Conservation (phyloP, 1,140 invertebrate genomes). For the Zophobas morio region DNA sequence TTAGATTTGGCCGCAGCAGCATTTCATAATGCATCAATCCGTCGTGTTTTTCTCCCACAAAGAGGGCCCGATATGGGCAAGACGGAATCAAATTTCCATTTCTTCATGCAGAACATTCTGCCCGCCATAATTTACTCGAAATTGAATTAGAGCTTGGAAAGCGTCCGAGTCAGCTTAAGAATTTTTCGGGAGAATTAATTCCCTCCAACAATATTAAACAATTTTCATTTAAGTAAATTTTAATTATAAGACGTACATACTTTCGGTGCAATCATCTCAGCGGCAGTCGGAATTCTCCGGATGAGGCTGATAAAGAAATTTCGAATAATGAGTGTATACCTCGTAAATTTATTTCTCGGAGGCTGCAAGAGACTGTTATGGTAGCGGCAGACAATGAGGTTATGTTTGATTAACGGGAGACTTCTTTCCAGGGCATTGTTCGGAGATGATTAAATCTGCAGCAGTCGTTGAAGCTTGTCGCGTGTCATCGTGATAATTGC, state of each 20-base stretch:
- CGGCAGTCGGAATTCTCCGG: constrained; percentile 13
- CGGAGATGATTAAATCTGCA: constrained; percentile 50
- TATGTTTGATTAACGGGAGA: constrained; percentile 1
- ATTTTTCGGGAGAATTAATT: constrained; percentile 38
- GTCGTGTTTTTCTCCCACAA: background rate
- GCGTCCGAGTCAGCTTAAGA: constrained; percentile 27
- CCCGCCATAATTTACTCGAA: constrained; percentile 23
- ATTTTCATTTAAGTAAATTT: constrained; percentile 42
- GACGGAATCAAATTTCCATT: constrained; percentile 25
- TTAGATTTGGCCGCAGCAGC: background rate
- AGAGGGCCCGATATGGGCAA: background rate
- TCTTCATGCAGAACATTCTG: constrained; percentile 13
- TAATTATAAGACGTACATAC: constrained; percentile 36
- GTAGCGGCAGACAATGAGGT: background rate
- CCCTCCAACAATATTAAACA: constrained; percentile 39
- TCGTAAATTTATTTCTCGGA: background rate
- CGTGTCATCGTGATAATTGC: constrained; percentile 62
- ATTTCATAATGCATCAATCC: constrained; percentile 7
- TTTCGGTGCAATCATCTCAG: background rate
- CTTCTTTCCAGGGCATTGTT: constrained; percentile 15
- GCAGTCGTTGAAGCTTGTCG: constrained; percentile 50
- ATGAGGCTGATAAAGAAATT: background rate
- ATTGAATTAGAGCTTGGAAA: constrained; percentile 29
- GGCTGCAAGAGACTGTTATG: background rate
- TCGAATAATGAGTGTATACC: constrained; percentile 2